A percentile compares a stretch with the other conserved stretches of the same genome.
Evolutionary conservation across 2,113 vertebrate species (phyloP).

Genomic region (Uropsilus gracilis): DNA sequence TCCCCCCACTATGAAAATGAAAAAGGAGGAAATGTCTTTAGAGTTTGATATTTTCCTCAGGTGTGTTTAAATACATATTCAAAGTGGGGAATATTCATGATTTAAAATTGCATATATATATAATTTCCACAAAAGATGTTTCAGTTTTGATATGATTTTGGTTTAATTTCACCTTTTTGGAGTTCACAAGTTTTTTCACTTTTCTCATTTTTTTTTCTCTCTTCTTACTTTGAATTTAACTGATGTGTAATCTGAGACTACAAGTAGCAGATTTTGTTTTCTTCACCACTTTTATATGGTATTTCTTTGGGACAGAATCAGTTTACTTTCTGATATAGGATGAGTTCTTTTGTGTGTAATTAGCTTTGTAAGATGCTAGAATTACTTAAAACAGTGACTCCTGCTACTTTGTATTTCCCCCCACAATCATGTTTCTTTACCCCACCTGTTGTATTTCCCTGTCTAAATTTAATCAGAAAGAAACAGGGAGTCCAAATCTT

Average conservation of each 20-base stretch:
- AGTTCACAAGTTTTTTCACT: neutral
- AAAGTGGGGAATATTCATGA: neutral
- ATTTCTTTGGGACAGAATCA: neutral
- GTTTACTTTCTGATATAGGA: neutral
- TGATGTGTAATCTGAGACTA: neutral
- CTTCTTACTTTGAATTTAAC: neutral
- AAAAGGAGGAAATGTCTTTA: neutral
- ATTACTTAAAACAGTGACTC: neutral
- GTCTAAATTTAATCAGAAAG: conserved; percentile 43
- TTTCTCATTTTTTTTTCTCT: neutral
- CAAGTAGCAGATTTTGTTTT: neutral
- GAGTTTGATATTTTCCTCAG: neutral
- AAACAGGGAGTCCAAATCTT: neutral
- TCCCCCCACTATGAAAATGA: neutral
- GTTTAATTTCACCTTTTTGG: neutral
- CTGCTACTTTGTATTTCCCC: neutral
- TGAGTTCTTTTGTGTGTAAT: neutral
- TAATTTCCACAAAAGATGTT: neutral
- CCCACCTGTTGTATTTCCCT: conserved; percentile 20
- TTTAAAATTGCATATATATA: neutral
- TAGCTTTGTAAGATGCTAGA: neutral
- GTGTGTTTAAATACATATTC: conserved; percentile 2
- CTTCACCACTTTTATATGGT: neutral
- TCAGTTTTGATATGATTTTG: neutral
- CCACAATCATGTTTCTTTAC: neutral